Base-by-base conservation (phyloP, 2,888 invertebrate genomes). In the Hololepta plana region DNA sequence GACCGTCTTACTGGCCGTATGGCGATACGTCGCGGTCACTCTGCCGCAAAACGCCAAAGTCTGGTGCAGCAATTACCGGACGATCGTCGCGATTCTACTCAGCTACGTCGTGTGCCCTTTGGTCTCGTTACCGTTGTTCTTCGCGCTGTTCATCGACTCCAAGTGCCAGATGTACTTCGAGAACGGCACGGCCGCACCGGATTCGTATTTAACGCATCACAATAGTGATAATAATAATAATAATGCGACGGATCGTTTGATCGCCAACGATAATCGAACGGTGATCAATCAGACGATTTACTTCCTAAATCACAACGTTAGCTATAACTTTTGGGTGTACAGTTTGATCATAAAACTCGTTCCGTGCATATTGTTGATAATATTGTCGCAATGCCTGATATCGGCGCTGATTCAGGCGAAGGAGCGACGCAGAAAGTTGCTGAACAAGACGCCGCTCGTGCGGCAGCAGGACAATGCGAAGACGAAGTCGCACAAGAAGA, bases 291-390 rank as follows among this genome's bases (percentile, higher is more conserved):
- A 38, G 10, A 38, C 43, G 2, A 39, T 47, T 13, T 46, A 44
- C 28, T n/a, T n/a, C n/a, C n/a, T n/a, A n/a, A n/a, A n/a, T n/a
- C n/a, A n/a, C n/a, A 27, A 75, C 44, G 64, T 69, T 32, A 60
- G 59, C 41, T 70, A 72, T 42, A 88, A 85, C 46, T 82, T 87
- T 56, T 85, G 84, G 74, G 74, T 90, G 43, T 91, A 91, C 54
- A 80, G 88, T 49, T 82, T 90, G 8, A 72, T 91, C 34, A 75
- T 91, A 40, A 93, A 93, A 56, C 59, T 93, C 27, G 73, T 91
- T 34, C 93, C 93, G 2, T 87, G 91, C 49, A 62, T 84, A 46
- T 72, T 85, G 5, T 59, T 93, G 22, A 90, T 90, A 1, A 67
- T 82, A 40, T 58, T 85, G 32, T 82, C 81, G 45, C 62, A 75